Evolutionary conservation across 2,888 invertebrate genomes (phyloP).

Genomic region (Lampropteryx suffumata): DNA sequence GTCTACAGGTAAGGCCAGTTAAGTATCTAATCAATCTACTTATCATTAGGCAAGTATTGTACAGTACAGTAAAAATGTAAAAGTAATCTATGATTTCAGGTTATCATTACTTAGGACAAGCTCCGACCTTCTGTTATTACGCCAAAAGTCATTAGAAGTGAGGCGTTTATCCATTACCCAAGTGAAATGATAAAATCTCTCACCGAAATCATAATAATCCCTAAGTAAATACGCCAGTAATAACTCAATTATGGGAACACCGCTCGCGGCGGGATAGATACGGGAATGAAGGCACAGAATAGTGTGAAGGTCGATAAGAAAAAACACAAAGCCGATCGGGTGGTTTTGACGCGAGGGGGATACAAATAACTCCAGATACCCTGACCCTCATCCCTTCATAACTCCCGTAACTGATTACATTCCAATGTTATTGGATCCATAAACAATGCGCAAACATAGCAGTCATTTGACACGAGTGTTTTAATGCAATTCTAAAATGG

Average conservation of each 20-base stretch:
- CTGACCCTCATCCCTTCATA: conserved; percentile 65
- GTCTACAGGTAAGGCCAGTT: too few relatives aligned
- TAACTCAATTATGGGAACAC: conserved; percentile 76
- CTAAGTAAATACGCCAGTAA: conserved; percentile 66
- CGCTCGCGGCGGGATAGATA: conserved; percentile 54
- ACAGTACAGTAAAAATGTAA: too few relatives aligned
- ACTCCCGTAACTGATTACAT: conserved; percentile 67
- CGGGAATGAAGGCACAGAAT: conserved; percentile 40
- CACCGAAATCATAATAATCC: conserved; percentile 49
- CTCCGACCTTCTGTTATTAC: neutral
- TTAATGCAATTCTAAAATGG: conserved; percentile 23
- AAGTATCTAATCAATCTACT: too few relatives aligned
- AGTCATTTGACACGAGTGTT: conserved; percentile 39
- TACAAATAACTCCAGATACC: conserved; percentile 55
- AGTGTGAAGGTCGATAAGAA: conserved; percentile 49
- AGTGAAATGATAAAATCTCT: conserved; percentile 28
- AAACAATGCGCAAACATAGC: conserved; percentile 63
- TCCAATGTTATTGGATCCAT: conserved; percentile 68
- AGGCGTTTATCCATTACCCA: neutral
- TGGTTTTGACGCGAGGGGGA: conserved; percentile 48
- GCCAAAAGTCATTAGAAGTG: neutral
- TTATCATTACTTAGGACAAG: too few relatives aligned
- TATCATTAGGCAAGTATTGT: too few relatives aligned
- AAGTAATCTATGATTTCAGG: too few relatives aligned
- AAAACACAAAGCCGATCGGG: conserved; percentile 58